Evolutionary conservation across 2,888 invertebrate genomes (phyloP).

Genomic region (Argynnis bischoffii): DNA sequence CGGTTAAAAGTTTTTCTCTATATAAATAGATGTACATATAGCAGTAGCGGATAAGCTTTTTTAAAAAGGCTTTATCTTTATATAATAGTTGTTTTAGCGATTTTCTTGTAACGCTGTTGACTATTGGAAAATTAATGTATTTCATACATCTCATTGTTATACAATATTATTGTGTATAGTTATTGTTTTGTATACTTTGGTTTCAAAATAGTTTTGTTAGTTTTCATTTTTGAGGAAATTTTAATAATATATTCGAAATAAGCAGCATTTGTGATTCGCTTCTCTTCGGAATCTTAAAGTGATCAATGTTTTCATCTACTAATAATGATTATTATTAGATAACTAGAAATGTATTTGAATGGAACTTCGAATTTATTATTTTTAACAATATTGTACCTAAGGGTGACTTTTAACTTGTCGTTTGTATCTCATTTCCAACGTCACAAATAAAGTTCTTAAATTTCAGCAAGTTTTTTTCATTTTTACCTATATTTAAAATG

Average conservation of each 20-base stretch:
- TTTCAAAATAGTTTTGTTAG: slow-evolving; percentile 33
- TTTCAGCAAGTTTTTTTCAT: slow-evolving; percentile 41
- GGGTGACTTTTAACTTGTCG: slow-evolving; percentile 41
- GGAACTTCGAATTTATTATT: slow-evolving; percentile 59
- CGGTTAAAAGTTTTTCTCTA: slow-evolving; percentile 63
- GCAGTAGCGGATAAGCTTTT: slow-evolving; percentile 40
- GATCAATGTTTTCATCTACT: slow-evolving; percentile 34
- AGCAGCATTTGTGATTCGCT: slow-evolving; percentile 23
- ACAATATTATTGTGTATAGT: slow-evolving; percentile 46
- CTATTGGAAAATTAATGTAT: slow-evolving; percentile 43
- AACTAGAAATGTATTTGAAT: slow-evolving; percentile 45
- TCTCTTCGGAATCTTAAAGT: slow-evolving; percentile 18
- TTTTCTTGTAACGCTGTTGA: slow-evolving; percentile 55
- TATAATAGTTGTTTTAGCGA: slow-evolving; percentile 53
- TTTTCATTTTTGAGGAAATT: slow-evolving; percentile 42
- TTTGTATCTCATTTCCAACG: slow-evolving; percentile 49
- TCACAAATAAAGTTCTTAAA: slow-evolving; percentile 59
- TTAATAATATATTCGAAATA: slow-evolving; percentile 35
- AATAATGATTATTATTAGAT: slow-evolving; percentile 46
- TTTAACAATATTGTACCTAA: slow-evolving; percentile 46
- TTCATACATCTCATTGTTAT: slow-evolving; percentile 51
- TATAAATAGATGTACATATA: slow-evolving; percentile 57
- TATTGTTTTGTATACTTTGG: slow-evolving; percentile 45
- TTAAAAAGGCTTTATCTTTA: slow-evolving; percentile 56
- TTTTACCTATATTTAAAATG: slow-evolving; percentile 20